A percentile compares a stretch with the other conserved stretches of the same genome.
Conservation (phyloP, 2,888 invertebrate genomes). For the Adelphocoris suturalis region DNA sequence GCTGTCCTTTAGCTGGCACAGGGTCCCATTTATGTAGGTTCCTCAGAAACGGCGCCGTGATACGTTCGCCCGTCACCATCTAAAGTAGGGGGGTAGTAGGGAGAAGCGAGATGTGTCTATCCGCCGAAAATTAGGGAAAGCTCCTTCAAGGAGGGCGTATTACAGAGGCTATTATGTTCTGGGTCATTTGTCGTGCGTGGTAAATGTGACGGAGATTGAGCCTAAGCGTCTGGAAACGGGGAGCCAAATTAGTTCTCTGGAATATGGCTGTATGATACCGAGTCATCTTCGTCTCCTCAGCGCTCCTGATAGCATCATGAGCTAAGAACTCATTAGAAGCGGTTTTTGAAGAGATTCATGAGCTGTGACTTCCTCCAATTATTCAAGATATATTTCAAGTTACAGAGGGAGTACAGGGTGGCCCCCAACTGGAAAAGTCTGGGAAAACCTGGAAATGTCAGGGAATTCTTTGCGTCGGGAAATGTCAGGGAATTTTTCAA, state of each 20-base stretch:
- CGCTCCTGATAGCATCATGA: constrained; percentile 3
- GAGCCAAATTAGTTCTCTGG: constrained; percentile 14
- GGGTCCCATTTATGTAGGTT: too few relatives aligned
- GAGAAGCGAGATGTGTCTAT: constrained; percentile 6
- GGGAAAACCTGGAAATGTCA: too few relatives aligned
- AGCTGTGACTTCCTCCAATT: background rate
- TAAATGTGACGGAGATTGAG: constrained; percentile 35
- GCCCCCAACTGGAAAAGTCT: too few relatives aligned
- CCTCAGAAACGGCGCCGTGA: too few relatives aligned
- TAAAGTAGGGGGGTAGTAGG: too few relatives aligned
- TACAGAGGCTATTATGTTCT: constrained; percentile 39
- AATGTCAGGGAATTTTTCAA: too few relatives aligned
- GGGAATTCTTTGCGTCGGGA: too few relatives aligned
- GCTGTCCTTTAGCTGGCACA: too few relatives aligned
- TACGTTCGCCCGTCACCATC: too few relatives aligned
- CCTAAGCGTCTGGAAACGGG: constrained; percentile 35
- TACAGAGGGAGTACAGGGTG: too few relatives aligned
- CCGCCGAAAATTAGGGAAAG: constrained; percentile 29
- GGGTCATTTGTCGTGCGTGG: constrained; percentile 15
- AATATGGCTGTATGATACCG: constrained; percentile 34
- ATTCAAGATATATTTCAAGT: background rate
- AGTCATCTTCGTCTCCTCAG: constrained; percentile 10
- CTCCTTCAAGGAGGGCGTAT: constrained; percentile 14
- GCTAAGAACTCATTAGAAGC: background rate
- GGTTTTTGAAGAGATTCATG: constrained; percentile 6